phyloP scores from a whole-genome alignment of 2,113 vertebrate species.

The Syngnathus typhle region DNA sequence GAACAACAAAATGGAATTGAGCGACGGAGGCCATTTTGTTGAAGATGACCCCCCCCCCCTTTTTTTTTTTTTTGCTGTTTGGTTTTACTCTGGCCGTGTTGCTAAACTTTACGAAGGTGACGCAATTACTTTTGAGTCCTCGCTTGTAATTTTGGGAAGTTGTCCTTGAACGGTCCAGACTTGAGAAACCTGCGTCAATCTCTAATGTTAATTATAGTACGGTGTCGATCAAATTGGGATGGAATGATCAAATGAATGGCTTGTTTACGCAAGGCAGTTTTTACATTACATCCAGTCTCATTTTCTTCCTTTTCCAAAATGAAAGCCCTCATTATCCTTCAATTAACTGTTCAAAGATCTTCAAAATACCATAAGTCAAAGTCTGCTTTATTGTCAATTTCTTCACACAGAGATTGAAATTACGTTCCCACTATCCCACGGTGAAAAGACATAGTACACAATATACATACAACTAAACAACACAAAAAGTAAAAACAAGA shows the following conservation, averaged over 20 bases:
- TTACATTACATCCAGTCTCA: neutral
- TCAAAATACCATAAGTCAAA: neutral
- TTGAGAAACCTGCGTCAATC: constrained; percentile 1
- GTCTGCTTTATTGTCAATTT: no score
- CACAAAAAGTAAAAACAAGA: no score
- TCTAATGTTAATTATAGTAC: neutral
- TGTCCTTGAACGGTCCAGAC: neutral
- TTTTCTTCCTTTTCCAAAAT: neutral
- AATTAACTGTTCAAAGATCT: neutral
- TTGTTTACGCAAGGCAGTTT: neutral
- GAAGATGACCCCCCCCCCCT: no score
- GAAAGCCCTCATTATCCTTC: neutral
- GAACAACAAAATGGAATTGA: constrained; percentile 25
- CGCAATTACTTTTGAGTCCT: neutral
- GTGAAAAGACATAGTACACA: no score
- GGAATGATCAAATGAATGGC: neutral
- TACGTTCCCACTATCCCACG: no score
- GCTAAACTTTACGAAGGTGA: neutral
- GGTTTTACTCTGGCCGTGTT: no score
- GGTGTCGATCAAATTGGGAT: neutral
- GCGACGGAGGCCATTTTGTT: constrained; percentile 10
- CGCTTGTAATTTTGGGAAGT: neutral
- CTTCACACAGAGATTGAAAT: no score
- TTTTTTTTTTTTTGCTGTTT: no score
- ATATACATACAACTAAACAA: no score